Conservation (phyloP, 1,140 invertebrate genomes). For the Drosophila obscura region DNA sequence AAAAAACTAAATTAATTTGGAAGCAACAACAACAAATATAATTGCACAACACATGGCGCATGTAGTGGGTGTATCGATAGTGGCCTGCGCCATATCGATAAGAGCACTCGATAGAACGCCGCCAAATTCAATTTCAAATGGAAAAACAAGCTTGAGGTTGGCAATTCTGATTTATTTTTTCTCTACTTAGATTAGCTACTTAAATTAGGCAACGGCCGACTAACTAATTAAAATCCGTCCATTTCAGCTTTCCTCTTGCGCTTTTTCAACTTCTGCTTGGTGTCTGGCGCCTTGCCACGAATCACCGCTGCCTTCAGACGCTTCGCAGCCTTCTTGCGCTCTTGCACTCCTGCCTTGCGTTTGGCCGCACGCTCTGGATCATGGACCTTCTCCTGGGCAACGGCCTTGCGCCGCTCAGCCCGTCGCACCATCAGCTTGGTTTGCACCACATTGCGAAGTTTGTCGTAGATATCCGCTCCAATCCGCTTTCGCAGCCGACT, state of each 20-base stretch:
- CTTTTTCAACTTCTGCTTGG: constrained; percentile 77
- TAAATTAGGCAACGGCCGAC: neutral
- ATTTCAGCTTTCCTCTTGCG: constrained; percentile 74
- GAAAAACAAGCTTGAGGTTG: neutral
- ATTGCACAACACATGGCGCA: constrained; percentile 36
- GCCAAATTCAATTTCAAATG: constrained; percentile 1
- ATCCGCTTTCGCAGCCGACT: constrained; percentile 88
- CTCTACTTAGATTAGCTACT: constrained; percentile 12
- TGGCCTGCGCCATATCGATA: neutral
- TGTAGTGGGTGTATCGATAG: constrained; percentile 9
- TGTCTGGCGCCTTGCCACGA: constrained; percentile 72
- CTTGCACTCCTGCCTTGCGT: constrained; percentile 84
- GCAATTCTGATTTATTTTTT: neutral
- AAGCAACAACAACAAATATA: constrained; percentile 31
- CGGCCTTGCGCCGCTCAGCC: constrained; percentile 87
- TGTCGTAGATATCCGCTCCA: constrained; percentile 87
- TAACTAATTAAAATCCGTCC: constrained; percentile 52
- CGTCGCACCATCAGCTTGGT: constrained; percentile 86
- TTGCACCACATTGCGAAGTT: constrained; percentile 85
- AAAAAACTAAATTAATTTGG: neutral
- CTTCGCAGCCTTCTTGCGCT: constrained; percentile 79
- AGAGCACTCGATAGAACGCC: no score
- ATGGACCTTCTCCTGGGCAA: constrained; percentile 87
- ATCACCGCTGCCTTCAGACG: constrained; percentile 71
- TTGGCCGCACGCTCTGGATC: constrained; percentile 89